Evolutionary conservation across 2,888 invertebrate species (phyloP), one percentile per base, ranked within the genome.

Genomic region (Cephus spinipes): DNA sequence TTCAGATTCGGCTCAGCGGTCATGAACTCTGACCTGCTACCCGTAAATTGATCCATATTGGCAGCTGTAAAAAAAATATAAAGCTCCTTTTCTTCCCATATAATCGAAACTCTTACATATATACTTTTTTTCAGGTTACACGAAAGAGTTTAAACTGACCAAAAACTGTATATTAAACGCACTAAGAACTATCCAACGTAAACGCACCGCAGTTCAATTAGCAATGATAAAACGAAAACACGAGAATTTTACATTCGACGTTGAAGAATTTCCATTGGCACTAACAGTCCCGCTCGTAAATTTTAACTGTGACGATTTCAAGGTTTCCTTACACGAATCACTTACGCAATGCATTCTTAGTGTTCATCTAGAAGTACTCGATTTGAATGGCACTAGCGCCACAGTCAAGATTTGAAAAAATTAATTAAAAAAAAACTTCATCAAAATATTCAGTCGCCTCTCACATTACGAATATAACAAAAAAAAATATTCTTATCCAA

Each of bases 21-120:
- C 81, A 94, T 90, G 87, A 95, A 95, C 89, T 95, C 94, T 82
- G 94, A 93, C 80, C 94, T 92, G 85, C 93, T 94, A 69, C 88
- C 90, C 73, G 85, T 81, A 77, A 85, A 84, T 74, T 88, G 89
- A 71, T 86, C 85, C 87, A 88, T 88, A 69, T 80, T 85, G 32
- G 84, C 84, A 55, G 89, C 89, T 89, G 79, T 35, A 35, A 35
- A 9, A 55, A 9, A 55, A 55, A 15, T 23, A 55, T 9, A 55
- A 55, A 23, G 9, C 2, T 23, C 0, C 23, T 55, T 55, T 23
- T 23, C 0, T 23, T 15, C 23, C 6, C 55, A 9, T 55, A 23
- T 9, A 23, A 55, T 55, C 15, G 40, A 40, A 40, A 40, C 4
- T 15, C 40, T 23, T 23, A 55, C 1, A 23, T 55, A 23, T 9